phyloP scores from a whole-genome alignment of 1,140 invertebrate genomes.

The Rhizoglyphus robini region DNA sequence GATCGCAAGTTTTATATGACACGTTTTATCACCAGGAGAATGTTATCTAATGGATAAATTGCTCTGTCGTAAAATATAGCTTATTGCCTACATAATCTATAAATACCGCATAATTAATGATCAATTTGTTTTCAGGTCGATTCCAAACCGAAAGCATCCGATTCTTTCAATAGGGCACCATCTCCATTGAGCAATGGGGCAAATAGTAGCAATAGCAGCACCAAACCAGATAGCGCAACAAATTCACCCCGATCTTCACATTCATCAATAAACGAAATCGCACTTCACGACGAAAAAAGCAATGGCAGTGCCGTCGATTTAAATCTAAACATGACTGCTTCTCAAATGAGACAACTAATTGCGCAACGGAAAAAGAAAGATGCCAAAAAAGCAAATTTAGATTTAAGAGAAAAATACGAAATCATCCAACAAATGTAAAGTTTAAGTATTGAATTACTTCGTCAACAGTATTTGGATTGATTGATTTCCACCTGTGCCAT shows the following conservation, averaged over 20 bases:
- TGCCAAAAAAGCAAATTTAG: slow-evolving; percentile 70
- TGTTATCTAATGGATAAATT: too few species aligned
- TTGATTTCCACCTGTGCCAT: neutral
- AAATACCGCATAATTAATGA: too few species aligned
- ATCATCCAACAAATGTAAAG: slow-evolving; percentile 70
- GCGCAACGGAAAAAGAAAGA: slow-evolving; percentile 70
- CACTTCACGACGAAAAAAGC: neutral
- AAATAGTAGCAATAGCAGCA: neutral
- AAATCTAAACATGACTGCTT: slow-evolving; percentile 70
- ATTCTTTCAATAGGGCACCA: neutral
- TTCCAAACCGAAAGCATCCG: neutral
- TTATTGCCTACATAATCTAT: too few species aligned
- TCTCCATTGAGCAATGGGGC: neutral
- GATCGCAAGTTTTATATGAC: too few species aligned
- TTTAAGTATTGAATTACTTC: neutral
- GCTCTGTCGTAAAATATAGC: too few species aligned
- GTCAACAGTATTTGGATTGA: neutral
- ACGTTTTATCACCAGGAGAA: too few species aligned
- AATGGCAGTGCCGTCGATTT: slow-evolving; percentile 31
- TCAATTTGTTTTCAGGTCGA: too few species aligned
- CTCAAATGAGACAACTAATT: slow-evolving; percentile 67
- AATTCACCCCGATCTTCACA: slow-evolving; percentile 21
- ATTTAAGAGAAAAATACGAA: slow-evolving; percentile 78
- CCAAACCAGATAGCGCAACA: slow-evolving; percentile 9
- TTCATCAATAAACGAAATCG: slow-evolving; percentile 20